Evolutionary conservation across 2,797 vertebrate genomes (phyloP).

Genomic region (Astyanax mexicanus): DNA sequence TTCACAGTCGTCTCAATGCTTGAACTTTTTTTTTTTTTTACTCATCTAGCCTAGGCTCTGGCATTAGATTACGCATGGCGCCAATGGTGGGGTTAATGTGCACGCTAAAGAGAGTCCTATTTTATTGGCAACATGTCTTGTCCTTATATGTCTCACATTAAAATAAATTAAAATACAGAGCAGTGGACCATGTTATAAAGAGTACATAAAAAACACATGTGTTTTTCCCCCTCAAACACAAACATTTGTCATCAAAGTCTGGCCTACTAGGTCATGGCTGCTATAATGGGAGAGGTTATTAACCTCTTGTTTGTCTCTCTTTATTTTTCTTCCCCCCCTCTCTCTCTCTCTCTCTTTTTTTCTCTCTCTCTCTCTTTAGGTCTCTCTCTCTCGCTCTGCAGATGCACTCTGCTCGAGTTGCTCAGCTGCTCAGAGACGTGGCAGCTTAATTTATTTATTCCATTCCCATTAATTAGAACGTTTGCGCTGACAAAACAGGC

Average conservation of each 20-base stretch:
- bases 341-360: background rate
- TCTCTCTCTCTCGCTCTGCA: conserved; percentile 1
- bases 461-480: conserved; percentile 74
- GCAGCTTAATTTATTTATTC: conserved; percentile 75
- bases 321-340: conserved; percentile 9
- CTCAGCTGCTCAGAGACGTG: conserved; percentile 67
- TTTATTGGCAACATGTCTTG: no score
- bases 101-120: no score
- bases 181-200: background rate
- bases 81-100: no score
- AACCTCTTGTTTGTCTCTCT: conserved; percentile 14
- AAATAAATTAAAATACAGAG: background rate
- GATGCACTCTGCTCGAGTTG: conserved; percentile 51
- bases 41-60: no score
- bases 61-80: no score
- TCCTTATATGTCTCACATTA: no score
- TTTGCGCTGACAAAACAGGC: conserved; percentile 71
- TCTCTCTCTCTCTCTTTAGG: background rate
- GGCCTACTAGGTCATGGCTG: conserved; percentile 36
- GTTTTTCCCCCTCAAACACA: conserved; percentile 1
- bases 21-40: no score
- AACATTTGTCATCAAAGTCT: conserved; percentile 39
- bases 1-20: no score
- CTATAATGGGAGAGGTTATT: conserved; percentile 40
- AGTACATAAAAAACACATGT: conserved; percentile 35